A percentile compares a stretch with the other conserved stretches of the same genome.
phyloP scores from a whole-genome alignment of 1,140 invertebrate genomes.

The Neodiprion virginianus region DNA sequence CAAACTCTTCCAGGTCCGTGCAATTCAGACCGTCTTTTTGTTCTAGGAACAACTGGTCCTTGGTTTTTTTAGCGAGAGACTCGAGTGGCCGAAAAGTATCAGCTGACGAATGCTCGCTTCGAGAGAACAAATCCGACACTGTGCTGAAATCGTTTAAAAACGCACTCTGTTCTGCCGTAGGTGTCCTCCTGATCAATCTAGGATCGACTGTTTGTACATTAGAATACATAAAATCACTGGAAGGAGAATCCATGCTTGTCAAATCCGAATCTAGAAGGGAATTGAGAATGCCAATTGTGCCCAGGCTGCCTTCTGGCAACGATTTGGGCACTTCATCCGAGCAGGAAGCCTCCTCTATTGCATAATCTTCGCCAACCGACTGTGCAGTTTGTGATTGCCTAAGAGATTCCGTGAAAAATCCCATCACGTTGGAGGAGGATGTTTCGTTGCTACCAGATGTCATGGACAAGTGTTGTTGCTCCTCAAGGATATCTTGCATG shows the following conservation, averaged over 20 bases:
- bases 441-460: constrained; percentile 27
- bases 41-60: constrained; percentile 7
- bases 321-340: constrained; percentile 3
- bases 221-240: constrained; percentile 32
- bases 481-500: constrained; percentile 30
- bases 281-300: constrained; percentile 26
- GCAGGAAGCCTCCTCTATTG: constrained; percentile 11
- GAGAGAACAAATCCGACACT: not conserved
- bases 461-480: not conserved
- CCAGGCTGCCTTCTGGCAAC: constrained; percentile 24
- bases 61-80: not conserved
- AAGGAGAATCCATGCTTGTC: constrained; percentile 30
- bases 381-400: constrained; percentile 25
- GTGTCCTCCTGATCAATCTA: constrained; percentile 27
- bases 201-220: constrained; percentile 34
- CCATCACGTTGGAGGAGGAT: constrained; percentile 25
- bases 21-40: not conserved
- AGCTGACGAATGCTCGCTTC: not conserved
- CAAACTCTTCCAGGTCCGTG: not conserved
- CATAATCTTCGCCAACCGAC: constrained; percentile 5
- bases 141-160: not conserved
- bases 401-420: constrained; percentile 27
- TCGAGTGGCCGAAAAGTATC: not conserved
- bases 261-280: constrained; percentile 36
- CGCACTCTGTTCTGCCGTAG: not conserved